Evolutionary conservation across 2,888 invertebrate genomes (phyloP).

Genomic region (Smittia sp.): DNA sequence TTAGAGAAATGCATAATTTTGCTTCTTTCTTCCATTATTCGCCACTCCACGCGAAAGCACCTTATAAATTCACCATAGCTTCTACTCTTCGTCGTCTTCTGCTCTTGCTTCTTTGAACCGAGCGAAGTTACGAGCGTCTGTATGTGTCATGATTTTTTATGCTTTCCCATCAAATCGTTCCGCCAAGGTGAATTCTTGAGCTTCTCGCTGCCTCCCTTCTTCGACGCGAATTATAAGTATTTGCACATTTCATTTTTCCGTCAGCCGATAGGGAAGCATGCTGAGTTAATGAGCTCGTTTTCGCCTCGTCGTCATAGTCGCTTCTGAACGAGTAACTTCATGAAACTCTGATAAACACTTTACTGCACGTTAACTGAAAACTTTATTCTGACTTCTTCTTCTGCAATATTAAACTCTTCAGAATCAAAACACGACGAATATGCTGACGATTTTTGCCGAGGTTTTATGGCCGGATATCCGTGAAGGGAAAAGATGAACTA

Average conservation of each 20-base stretch:
- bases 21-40: not conserved
- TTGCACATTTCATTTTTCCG: conserved; percentile 3
- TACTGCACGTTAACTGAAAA: not conserved
- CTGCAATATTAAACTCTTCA: not conserved
- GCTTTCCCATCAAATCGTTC: conserved; percentile 3
- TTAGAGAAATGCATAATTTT: conserved; percentile 32
- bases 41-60: conserved; percentile 23
- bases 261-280: not conserved
- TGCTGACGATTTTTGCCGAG: too few relatives aligned
- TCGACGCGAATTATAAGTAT: not conserved
- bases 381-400: not conserved
- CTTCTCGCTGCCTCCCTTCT: not conserved
- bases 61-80: conserved; percentile 28
- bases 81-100: not conserved
- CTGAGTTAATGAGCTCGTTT: not conserved
- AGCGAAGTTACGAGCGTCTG: conserved; percentile 10
- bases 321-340: not conserved
- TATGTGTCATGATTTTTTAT: conserved; percentile 16
- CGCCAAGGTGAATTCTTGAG: not conserved
- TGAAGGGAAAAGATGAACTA: too few relatives aligned
- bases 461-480: too few relatives aligned
- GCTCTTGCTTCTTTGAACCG: not conserved
- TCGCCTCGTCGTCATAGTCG: not conserved
- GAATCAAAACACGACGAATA: too few relatives aligned
- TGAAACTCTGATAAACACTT: not conserved